These are phyloP conservation scores for Oncorhynchus gorbuscha DNA, from an alignment of 2,113 vertebrate species.

Conservation along the genomic window DNA sequence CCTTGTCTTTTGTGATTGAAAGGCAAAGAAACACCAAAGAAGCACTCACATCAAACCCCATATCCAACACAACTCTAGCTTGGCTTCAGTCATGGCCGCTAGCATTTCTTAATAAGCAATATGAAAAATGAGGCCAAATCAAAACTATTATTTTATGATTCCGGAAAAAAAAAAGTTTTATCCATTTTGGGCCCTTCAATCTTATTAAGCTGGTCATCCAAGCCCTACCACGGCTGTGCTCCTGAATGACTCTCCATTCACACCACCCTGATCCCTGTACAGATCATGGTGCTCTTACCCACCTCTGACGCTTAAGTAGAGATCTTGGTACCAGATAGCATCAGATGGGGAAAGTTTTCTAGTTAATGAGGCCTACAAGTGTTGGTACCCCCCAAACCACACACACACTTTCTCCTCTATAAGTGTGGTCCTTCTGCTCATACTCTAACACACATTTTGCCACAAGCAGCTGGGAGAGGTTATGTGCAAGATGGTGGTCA, in stretches of 20 bases:
- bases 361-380: conserved; percentile 80
- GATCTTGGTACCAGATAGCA: too few relatives aligned
- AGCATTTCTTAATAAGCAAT: too few relatives aligned
- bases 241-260: conserved; percentile 4
- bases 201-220: background rate
- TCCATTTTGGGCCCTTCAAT: background rate
- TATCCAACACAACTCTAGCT: too few relatives aligned
- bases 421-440: conserved; percentile 11
- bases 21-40: too few relatives aligned
- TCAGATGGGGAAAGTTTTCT: conserved; percentile 33
- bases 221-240: conserved; percentile 15
- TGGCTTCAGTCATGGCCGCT: too few relatives aligned
- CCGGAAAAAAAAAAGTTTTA: too few relatives aligned
- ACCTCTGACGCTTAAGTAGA: conserved; percentile 15
- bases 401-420: conserved; percentile 15
- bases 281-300: background rate
- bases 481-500: conserved; percentile 17
- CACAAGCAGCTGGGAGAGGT: conserved; percentile 28
- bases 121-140: too few relatives aligned
- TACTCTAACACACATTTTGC: background rate
- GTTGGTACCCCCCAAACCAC: conserved; percentile 45
- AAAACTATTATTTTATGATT: too few relatives aligned
- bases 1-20: too few relatives aligned
- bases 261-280: conserved; percentile 11
- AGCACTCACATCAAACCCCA: too few relatives aligned